phyloP scores from a whole-genome alignment of 1,140 invertebrate species.

The Schmidtea mediterranea region DNA sequence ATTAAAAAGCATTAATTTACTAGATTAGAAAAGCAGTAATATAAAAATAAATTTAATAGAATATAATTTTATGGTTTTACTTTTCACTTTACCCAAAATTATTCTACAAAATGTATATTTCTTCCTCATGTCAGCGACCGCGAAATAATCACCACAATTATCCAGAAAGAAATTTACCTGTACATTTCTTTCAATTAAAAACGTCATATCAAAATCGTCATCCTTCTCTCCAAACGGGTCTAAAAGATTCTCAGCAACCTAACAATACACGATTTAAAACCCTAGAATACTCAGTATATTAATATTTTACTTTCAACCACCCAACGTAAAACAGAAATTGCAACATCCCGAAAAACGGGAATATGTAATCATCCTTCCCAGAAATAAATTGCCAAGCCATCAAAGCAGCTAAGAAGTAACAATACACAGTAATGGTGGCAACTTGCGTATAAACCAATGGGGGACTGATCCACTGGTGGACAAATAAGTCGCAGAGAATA shows the following conservation, averaged over 20 bases:
- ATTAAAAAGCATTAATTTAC: no score
- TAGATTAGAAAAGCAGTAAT: no score
- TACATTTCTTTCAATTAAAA: constrained; percentile 24
- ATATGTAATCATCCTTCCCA: constrained; percentile 47
- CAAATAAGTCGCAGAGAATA: constrained; percentile 45
- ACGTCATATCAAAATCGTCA: constrained; percentile 52
- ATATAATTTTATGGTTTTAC: no score
- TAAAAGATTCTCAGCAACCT: constrained; percentile 25
- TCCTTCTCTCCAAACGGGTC: constrained; percentile 62
- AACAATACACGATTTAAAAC: no score
- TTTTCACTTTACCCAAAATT: no score
- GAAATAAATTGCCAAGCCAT: constrained; percentile 53
- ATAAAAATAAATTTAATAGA: no score
- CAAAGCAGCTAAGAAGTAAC: constrained; percentile 51
- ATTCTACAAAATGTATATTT: no score
- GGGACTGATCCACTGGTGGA: constrained; percentile 81
- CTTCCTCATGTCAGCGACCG: no score
- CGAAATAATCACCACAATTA: no score
- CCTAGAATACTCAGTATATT: no score
- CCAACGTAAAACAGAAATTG: constrained; percentile 76
- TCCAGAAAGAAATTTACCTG: constrained; percentile 12
- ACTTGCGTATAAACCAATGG: constrained; percentile 92
- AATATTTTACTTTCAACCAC: constrained; percentile 44
- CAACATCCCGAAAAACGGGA: constrained; percentile 52
- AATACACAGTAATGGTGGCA: constrained; percentile 64